These are phyloP conservation scores for Crotophaga sulcirostris DNA, from an alignment of 2,113 vertebrate genomes.

Conservation along the genomic window DNA sequence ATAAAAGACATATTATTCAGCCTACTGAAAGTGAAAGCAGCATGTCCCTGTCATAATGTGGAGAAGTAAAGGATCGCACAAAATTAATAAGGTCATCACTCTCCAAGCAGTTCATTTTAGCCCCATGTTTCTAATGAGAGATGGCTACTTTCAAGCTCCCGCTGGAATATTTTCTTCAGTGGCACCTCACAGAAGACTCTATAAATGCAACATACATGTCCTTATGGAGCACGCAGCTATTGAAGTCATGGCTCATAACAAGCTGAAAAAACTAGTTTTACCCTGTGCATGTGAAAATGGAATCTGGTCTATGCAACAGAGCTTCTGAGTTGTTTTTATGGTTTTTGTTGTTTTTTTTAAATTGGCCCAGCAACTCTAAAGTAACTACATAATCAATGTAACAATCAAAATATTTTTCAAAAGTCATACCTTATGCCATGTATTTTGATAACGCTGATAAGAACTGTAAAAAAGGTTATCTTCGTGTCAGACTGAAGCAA, in stretches of 20 bases:
- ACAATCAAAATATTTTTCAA: not conserved
- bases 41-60: not conserved
- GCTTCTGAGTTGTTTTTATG: not conserved
- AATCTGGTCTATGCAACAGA: not conserved
- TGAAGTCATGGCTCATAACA: not conserved
- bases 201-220: not conserved
- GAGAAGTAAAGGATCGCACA: not conserved
- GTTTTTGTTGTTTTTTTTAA: not conserved
- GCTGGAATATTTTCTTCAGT: not conserved
- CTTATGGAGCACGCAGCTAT: not conserved
- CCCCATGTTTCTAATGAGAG: not conserved
- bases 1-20: slow-evolving; percentile 4
- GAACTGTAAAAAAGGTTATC: not conserved
- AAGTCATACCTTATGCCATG: not conserved
- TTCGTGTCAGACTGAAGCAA: not conserved
- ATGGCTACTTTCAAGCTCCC: not conserved
- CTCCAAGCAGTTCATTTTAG: not conserved
- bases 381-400: not conserved
- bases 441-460: not conserved
- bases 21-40: slow-evolving; percentile 5
- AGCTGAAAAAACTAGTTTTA: not conserved
- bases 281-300: not conserved
- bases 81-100: not conserved
- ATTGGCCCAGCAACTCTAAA: not conserved
- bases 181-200: not conserved